Evolutionary conservation across 2,797 vertebrate species (phyloP).

Genomic region (Toxotes lorentzi): DNA sequence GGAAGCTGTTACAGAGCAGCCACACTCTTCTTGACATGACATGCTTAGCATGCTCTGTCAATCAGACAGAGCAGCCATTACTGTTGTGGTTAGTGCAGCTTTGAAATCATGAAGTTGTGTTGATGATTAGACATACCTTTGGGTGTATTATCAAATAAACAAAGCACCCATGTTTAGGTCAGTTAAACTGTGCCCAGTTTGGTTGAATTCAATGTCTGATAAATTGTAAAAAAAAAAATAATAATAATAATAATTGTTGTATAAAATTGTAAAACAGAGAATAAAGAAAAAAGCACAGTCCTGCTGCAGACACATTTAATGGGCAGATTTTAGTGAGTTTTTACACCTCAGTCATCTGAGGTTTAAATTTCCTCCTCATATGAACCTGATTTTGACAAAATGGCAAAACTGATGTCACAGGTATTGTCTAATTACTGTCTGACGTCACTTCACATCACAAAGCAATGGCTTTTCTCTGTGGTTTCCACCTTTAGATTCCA

Average conservation of each 20-base stretch:
- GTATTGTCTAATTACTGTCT: neutral
- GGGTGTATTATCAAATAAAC: neutral
- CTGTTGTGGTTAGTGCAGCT: constrained; percentile 5
- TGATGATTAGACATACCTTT: constrained; percentile 1
- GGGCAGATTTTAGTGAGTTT: neutral
- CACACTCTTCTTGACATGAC: constrained; percentile 18
- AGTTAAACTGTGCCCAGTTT: neutral
- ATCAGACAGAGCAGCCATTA: neutral
- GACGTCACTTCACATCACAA: neutral
- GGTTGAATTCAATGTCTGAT: neutral
- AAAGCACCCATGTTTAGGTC: neutral
- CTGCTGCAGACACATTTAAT: too few species aligned
- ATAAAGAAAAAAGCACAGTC: too few species aligned
- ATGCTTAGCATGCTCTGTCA: neutral
- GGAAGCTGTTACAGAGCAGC: constrained; percentile 1
- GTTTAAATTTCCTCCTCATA: neutral
- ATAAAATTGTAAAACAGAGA: too few species aligned
- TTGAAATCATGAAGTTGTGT: neutral
- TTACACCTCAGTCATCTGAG: neutral
- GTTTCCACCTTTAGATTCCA: constrained; percentile 1
- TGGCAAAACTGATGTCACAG: neutral
- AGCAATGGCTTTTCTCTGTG: neutral
- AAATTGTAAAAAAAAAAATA: too few species aligned
- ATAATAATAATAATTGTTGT: too few species aligned
- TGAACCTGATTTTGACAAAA: neutral